These are phyloP conservation scores for Adela reaumurella DNA, from an alignment of 2,888 invertebrate genomes.

Conservation along the genomic window DNA sequence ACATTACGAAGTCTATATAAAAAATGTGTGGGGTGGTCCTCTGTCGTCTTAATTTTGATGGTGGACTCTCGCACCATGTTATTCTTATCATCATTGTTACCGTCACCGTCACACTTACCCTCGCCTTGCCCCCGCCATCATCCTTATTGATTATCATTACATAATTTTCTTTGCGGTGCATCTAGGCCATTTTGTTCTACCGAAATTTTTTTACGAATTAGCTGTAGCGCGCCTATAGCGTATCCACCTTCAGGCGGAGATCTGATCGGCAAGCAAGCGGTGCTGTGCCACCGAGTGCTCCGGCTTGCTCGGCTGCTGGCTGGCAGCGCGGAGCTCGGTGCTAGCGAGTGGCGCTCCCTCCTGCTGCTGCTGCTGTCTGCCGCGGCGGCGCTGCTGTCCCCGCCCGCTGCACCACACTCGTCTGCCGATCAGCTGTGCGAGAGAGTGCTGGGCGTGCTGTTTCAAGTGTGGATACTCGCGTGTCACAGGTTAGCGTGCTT, in stretches of 20 bases:
- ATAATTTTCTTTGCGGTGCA: too few species aligned
- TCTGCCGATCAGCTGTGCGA: slow-evolving; percentile 95
- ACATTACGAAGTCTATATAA: too few species aligned
- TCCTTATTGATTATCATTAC: too few species aligned
- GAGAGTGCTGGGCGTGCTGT: slow-evolving; percentile 87
- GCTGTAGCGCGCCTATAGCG: slow-evolving; percentile 1
- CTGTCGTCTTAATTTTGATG: too few species aligned
- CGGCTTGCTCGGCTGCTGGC: slow-evolving; percentile 74
- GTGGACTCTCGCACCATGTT: too few species aligned
- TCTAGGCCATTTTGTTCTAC: not conserved
- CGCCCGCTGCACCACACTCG: slow-evolving; percentile 90
- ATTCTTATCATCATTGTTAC: too few species aligned
- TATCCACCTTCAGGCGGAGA: slow-evolving; percentile 67
- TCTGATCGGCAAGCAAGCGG: slow-evolving; percentile 88
- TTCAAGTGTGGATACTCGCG: slow-evolving; percentile 71
- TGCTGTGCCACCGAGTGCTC: slow-evolving; percentile 87
- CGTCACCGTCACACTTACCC: too few species aligned
- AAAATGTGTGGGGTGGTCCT: too few species aligned
- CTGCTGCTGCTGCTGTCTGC: slow-evolving; percentile 80
- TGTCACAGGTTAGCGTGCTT: slow-evolving; percentile 53
- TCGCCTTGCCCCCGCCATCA: too few species aligned
- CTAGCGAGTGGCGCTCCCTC: slow-evolving; percentile 88
- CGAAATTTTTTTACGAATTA: not conserved
- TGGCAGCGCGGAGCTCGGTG: slow-evolving; percentile 57
- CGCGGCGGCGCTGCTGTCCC: slow-evolving; percentile 86